Evolutionary conservation across 2,797 vertebrate genomes (phyloP).

Genomic region (Eulemur mongoz): DNA sequence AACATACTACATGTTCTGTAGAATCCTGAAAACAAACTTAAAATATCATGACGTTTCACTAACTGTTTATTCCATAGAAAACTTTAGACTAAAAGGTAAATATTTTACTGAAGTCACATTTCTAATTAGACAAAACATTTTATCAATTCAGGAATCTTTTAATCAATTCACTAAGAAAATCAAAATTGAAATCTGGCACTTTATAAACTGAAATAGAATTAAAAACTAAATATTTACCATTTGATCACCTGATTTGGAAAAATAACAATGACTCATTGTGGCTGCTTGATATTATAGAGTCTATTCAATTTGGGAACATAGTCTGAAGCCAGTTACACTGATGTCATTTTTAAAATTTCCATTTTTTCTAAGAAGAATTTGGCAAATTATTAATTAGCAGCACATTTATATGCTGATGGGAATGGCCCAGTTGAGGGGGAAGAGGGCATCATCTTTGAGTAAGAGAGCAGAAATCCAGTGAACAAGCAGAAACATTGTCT

Average conservation of each 20-base stretch:
- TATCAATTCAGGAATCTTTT: neutral
- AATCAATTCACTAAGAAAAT: neutral
- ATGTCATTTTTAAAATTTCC: neutral
- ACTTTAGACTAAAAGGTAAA: neutral
- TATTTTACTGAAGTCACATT: neutral
- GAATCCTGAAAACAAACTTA: neutral
- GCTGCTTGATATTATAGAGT: neutral
- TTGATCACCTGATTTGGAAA: neutral
- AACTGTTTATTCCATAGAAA: neutral
- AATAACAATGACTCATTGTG: neutral
- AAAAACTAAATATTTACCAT: neutral
- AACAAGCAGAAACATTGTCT: fast-evolving
- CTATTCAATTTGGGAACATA: neutral
- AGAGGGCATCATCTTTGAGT: neutral
- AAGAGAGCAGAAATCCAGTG: neutral
- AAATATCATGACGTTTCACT: neutral
- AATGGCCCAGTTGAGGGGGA: neutral
- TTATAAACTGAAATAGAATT: neutral
- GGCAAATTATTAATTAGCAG: neutral
- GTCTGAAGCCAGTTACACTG: neutral
- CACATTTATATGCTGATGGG: neutral
- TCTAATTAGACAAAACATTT: neutral
- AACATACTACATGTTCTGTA: neutral
- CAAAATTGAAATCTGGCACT: neutral
- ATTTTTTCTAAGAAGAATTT: neutral